Percentiles rank a stretch among this genome's conserved stretches.
phyloP scores from a whole-genome alignment of 2,888 invertebrate genomes.

The Oeneis ivallda region DNA sequence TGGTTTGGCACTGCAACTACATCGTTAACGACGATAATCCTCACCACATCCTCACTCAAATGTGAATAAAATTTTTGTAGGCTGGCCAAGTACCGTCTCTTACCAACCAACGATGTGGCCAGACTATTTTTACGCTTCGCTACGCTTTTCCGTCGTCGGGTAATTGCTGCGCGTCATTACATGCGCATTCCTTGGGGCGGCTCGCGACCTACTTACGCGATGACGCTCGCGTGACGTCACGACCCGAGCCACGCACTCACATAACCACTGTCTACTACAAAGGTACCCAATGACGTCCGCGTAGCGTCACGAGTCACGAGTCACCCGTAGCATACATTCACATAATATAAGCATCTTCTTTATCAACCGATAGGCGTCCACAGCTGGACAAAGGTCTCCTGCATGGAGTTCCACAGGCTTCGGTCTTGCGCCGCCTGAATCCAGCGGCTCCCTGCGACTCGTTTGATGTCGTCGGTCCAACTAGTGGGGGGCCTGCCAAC shows the following conservation, averaged over 20 bases:
- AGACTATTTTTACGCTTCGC: conserved; percentile 14
- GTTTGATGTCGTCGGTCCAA: too few relatives aligned
- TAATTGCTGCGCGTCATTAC: conserved; percentile 11
- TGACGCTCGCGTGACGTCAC: conserved; percentile 57
- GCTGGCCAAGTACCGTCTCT: background rate
- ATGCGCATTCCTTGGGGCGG: conserved; percentile 29
- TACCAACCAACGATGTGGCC: background rate
- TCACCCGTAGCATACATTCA: background rate
- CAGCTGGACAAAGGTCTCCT: too few relatives aligned
- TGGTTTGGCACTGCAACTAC: background rate
- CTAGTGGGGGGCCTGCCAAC: too few relatives aligned
- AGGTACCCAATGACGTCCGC: conserved; percentile 50
- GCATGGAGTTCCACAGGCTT: too few relatives aligned
- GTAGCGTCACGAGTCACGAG: conserved; percentile 53
- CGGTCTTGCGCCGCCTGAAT: too few relatives aligned
- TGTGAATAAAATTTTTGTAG: background rate
- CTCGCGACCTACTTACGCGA: conserved; percentile 50
- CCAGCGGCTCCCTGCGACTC: too few relatives aligned
- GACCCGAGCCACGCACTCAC: conserved; percentile 17
- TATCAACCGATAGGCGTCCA: too few relatives aligned
- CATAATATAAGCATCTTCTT: too few relatives aligned
- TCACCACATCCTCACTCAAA: too few relatives aligned
- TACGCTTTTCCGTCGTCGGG: conserved; percentile 6
- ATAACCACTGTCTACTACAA: background rate
- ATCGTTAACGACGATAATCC: background rate